Base-by-base conservation (phyloP, 2,113 vertebrate species). In the Colistium nudipinnis region DNA sequence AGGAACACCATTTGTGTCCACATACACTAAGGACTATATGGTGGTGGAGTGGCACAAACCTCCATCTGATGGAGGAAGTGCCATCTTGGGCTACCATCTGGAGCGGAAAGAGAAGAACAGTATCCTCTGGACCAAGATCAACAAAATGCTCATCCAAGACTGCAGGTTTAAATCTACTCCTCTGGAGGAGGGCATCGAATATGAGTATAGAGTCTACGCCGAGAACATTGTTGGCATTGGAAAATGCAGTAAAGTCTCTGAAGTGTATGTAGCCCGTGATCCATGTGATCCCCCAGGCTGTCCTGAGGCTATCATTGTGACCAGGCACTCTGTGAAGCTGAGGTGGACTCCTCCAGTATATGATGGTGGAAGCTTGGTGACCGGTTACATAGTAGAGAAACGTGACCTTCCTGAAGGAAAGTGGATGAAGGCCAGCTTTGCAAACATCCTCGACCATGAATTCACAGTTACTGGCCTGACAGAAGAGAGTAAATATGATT, bases 391-490 rank as follows among this genome's bases (percentile, higher is more conserved):
- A 71, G 95, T 99, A 71, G 98, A 99, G 87, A 98, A 98, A 88
- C 94, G 95, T 76, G 94, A 99, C 74, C 93, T 99, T 39, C 98
- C 98, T 67, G 96, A 99, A 11, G 98, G 98, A 66, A 96, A 96
- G 38, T 99, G 98, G 98, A 99, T 99, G 98, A 99, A 98, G 90
- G 96, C 97, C 16, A 99, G 97, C 69, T 99, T 98, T 83, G 90
- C 97, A 81, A 99, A 97, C 73, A 62, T 99, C 20, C 94, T 94
- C 89, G 96, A 96, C 86, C 95, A 92, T 51, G 94, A 98, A 52
- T 99, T 98, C 84, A 95, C 93, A 70, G 95, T 98, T 56, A 94
- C 94, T 64, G 96, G 97, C n/a, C 93, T 99, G 65, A 95, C 90
- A 66, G 98, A 99, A 92, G 95, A 98, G 76, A 89, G 91, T 73